phyloP scores from a whole-genome alignment of 2,113 vertebrate species.

The Phylloscopus trochilus region DNA sequence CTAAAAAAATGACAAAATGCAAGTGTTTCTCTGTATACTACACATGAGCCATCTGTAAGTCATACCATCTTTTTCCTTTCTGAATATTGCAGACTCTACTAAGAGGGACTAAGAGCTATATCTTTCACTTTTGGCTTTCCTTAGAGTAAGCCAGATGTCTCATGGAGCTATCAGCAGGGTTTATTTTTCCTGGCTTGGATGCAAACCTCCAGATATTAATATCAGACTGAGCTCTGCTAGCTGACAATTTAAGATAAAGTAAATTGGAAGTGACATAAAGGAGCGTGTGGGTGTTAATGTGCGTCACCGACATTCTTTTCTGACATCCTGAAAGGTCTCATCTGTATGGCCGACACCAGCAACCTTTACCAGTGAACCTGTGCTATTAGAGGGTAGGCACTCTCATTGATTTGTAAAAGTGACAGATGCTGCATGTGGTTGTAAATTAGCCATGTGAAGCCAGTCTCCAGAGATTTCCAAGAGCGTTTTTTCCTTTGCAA shows the following conservation, averaged over 20 bases:
- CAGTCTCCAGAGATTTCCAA: constrained; percentile 52
- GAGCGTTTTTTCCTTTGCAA: constrained; percentile 2
- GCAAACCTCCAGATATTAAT: constrained; percentile 75
- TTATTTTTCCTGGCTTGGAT: constrained; percentile 75
- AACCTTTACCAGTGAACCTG: constrained; percentile 60
- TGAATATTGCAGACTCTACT: not conserved
- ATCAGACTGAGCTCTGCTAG: constrained; percentile 66
- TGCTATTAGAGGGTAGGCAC: constrained; percentile 60
- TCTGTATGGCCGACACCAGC: constrained; percentile 56
- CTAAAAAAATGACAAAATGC: not conserved
- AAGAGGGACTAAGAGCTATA: constrained; percentile 9
- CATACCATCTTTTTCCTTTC: not conserved
- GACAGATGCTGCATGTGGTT: constrained; percentile 69
- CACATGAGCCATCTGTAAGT: not conserved
- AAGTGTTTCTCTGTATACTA: not conserved
- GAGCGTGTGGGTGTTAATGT: constrained; percentile 72
- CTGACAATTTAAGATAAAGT: constrained; percentile 79
- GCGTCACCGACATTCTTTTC: constrained; percentile 65
- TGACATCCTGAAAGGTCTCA: constrained; percentile 71
- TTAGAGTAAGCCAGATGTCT: constrained; percentile 63
- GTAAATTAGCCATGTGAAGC: constrained; percentile 72
- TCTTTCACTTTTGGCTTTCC: constrained; percentile 46
- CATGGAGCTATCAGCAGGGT: constrained; percentile 63
- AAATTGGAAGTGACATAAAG: constrained; percentile 77
- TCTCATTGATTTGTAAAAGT: constrained; percentile 76